Base-by-base conservation (phyloP, 1,140 invertebrate genomes). In the Aphaenogaster floridana region DNA sequence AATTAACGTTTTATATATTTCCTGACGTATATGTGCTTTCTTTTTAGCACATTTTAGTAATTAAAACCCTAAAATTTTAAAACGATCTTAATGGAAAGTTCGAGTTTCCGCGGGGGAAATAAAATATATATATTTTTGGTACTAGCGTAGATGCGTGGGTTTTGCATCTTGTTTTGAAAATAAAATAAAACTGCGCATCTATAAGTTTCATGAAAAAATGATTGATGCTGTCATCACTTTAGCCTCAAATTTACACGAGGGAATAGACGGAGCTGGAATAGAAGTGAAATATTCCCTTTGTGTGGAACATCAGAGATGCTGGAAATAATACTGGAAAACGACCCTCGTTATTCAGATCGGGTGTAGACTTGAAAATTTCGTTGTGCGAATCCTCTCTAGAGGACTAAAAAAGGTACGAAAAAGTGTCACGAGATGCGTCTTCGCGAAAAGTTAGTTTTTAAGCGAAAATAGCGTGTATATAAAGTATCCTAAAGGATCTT, bases 281-380 rank as follows among this genome's bases (percentile, higher is more conserved):
- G 28, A 72, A 39, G 3, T 61, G 54, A 76, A 50, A 61, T 84
- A 50, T 63, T 74, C 34, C 13, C 28, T 84, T 76, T 63, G 57
- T 61, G 54, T 8, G 39, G 4, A 34, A 36, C 2, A 45, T 50
- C 28, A 74, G 28, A 61, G 48, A 4, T 45, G 64, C 42, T 21
- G 64, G 61, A 76, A 63, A 84, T 54, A 71, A 71, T 59, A 81
- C 42, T 50, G 34, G 17, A 21, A 61, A 84, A 74, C 52, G 52
- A 63, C 28, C 28, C 36, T 50, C 52, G 72, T 84, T 57, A 84
- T 84, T 84, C 69, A 84, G 42, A 48, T 17, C 68, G 45, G 61
- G 68, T 36, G 42, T 59, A 17, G 11, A 83, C 39, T 74, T 74
- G 54, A 83, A 61, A 61, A 83, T 84, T 63, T 76, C n/a, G 42